Conservation (phyloP, 2,113 vertebrate species). For the Caranx ignobilis region DNA sequence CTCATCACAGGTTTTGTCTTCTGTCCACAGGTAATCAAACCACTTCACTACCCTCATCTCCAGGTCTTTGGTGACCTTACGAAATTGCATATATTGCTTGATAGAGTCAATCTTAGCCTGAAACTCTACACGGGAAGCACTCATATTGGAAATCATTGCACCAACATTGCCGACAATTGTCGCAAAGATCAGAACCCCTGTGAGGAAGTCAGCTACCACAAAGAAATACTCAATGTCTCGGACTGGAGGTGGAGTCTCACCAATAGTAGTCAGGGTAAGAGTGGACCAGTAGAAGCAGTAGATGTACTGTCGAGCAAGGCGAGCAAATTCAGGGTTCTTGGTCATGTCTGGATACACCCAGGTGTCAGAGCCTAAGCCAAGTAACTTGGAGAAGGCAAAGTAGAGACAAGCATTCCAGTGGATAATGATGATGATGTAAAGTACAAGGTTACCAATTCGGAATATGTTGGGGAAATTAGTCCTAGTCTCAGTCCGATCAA, state of each 20-base stretch:
- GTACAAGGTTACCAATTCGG: constrained; percentile 91
- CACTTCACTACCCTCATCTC: constrained; percentile 78
- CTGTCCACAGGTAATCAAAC: constrained; percentile 81
- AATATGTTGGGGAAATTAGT: constrained; percentile 94
- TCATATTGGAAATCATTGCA: constrained; percentile 82
- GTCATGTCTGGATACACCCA: constrained; percentile 91
- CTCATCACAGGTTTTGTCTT: constrained; percentile 78
- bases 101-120: constrained; percentile 80
- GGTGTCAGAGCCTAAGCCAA: constrained; percentile 90
- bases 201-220: constrained; percentile 76
- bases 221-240: constrained; percentile 78
- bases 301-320: constrained; percentile 80
- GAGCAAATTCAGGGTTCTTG: constrained; percentile 76
- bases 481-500: constrained; percentile 93
- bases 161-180: constrained; percentile 81
- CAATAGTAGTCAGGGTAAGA: constrained; percentile 77
- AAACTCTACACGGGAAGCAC: constrained; percentile 73
- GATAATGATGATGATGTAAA: constrained; percentile 94
- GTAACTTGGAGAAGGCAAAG: constrained; percentile 90
- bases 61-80: constrained; percentile 77
- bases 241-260: constrained; percentile 78
- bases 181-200: constrained; percentile 79
- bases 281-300: constrained; percentile 82
- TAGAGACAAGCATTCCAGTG: constrained; percentile 95
- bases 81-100: constrained; percentile 81